phyloP scores from a whole-genome alignment of 2,113 vertebrate species.

The Scalopus aquaticus region DNA sequence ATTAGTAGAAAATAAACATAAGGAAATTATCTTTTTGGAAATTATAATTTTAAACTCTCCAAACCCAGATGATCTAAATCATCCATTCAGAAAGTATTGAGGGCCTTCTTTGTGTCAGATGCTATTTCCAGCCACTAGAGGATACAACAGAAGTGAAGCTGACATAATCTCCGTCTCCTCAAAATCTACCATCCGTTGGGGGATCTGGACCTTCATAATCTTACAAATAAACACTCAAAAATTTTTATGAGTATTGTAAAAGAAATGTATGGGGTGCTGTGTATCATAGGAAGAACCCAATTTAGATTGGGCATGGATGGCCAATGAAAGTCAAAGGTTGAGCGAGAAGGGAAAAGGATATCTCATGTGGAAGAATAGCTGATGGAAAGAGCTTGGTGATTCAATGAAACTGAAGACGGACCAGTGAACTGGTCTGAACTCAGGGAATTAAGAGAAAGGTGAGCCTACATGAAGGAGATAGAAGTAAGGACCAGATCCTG shows the following conservation, averaged over 20 bases:
- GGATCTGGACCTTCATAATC: background rate
- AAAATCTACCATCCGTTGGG: background rate
- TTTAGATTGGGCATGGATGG: background rate
- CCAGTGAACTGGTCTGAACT: background rate
- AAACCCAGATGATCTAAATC: background rate
- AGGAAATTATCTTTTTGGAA: background rate
- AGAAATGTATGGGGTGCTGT: background rate
- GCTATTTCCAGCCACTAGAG: background rate
- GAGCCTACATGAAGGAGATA: background rate
- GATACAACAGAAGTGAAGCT: background rate
- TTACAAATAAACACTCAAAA: background rate
- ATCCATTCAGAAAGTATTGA: background rate
- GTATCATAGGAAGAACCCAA: background rate
- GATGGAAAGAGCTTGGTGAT: background rate
- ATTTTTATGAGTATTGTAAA: slow-evolving; percentile 1
- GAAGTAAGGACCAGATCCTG: background rate
- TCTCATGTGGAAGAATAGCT: background rate
- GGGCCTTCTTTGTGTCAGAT: background rate
- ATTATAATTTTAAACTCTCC: slow-evolving; percentile 18
- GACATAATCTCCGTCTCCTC: background rate
- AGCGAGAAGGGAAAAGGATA: background rate
- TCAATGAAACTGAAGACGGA: background rate
- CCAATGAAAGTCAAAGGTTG: background rate
- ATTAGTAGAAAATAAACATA: slow-evolving; percentile 1
- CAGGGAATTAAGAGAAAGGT: background rate